Conservation (phyloP, 2,797 vertebrate species). For the Discoglossus pictus region DNA sequence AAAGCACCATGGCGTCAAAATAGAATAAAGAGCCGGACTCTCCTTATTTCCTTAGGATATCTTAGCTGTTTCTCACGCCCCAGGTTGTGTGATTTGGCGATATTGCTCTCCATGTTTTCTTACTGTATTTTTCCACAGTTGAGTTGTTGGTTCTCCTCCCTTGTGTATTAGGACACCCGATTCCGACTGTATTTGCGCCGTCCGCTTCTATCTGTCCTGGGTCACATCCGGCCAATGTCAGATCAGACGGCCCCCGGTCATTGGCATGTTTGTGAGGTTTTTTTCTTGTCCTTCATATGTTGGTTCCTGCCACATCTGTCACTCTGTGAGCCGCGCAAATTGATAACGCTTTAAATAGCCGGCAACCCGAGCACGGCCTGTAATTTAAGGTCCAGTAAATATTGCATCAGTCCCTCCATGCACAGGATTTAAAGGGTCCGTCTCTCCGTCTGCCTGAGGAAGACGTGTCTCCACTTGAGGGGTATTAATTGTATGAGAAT, state of each 20-base stretch:
- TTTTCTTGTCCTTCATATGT: conserved; percentile 32
- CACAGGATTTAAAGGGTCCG: neutral
- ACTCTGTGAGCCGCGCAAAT: conserved; percentile 26
- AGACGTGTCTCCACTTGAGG: neutral
- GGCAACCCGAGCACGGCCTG: conserved; percentile 22
- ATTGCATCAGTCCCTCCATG: conserved; percentile 38
- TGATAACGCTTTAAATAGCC: conserved; percentile 45
- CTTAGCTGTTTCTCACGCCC: no score
- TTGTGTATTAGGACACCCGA: no score
- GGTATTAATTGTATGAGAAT: neutral
- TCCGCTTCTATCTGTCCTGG: neutral
- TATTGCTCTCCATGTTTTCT: no score
- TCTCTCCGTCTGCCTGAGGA: neutral
- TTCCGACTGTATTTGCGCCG: no score
- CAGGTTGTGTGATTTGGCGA: no score
- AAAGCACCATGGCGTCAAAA: no score
- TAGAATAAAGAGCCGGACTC: no score
- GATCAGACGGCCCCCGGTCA: conserved; percentile 25
- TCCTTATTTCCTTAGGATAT: no score
- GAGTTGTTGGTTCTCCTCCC: no score
- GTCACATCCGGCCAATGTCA: conserved; percentile 34
- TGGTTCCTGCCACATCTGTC: conserved; percentile 35
- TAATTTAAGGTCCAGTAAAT: conserved; percentile 41
- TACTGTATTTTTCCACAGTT: no score
- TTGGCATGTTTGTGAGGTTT: conserved; percentile 10